These are phyloP conservation scores for Gastrophryne carolinensis DNA, from an alignment of 2,797 vertebrate species.

Conservation along the genomic window DNA sequence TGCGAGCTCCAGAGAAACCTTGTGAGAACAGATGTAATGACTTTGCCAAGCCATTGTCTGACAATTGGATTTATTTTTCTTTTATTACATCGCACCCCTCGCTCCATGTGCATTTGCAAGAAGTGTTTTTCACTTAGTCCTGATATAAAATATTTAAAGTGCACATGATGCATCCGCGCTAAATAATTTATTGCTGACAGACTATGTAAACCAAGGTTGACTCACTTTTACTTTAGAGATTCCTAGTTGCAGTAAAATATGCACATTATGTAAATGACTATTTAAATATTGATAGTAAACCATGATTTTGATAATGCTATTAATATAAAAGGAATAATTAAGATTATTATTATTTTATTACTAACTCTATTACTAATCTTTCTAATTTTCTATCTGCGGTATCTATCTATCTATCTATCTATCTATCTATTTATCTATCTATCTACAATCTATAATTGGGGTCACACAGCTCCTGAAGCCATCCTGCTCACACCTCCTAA, in stretches of 20 bases:
- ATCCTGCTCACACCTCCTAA: too few species aligned
- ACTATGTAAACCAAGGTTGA: constrained; percentile 41
- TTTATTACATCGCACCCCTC: constrained; percentile 26
- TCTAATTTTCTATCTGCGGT: too few species aligned
- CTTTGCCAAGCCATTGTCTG: constrained; percentile 24
- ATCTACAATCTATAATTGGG: too few species aligned
- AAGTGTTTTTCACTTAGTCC: constrained; percentile 39
- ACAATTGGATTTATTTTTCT: constrained; percentile 44
- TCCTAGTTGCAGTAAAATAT: not conserved
- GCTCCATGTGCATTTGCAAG: constrained; percentile 22
- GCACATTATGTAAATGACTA: constrained; percentile 24
- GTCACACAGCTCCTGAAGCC: too few species aligned
- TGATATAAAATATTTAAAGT: constrained; percentile 46
- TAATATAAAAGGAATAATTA: constrained; percentile 15
- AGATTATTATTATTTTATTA: not conserved
- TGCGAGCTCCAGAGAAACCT: not conserved
- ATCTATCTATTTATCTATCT: too few species aligned
- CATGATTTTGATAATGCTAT: not conserved
- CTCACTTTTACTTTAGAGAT: constrained; percentile 33
- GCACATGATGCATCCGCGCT: constrained; percentile 33
- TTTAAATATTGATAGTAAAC: constrained; percentile 18
- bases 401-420: too few species aligned
- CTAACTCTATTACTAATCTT: too few species aligned
- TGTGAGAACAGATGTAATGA: constrained; percentile 43
- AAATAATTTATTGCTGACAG: constrained; percentile 41